Percentiles rank a stretch among this genome's conserved stretches.
Conservation (phyloP, 2,113 vertebrate species). For the Microcebus jonahi region DNA sequence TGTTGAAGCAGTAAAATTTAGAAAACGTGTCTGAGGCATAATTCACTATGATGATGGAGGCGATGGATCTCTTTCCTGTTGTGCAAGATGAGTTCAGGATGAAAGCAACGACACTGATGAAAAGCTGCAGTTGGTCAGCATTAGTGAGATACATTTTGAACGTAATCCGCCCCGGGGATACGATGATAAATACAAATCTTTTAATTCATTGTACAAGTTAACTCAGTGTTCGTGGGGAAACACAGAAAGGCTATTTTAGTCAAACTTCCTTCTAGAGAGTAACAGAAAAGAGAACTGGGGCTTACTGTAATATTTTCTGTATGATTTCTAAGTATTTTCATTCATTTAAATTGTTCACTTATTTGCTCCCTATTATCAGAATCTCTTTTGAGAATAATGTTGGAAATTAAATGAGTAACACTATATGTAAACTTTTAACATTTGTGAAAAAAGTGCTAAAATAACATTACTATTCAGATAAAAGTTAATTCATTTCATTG, state of each 20-base stretch:
- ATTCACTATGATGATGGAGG: slow-evolving; percentile 43
- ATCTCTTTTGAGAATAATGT: background rate
- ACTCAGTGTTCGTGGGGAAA: background rate
- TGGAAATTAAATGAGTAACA: background rate
- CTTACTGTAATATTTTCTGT: background rate
- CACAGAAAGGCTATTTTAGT: background rate
- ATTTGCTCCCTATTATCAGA: background rate
- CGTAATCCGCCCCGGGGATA: background rate
- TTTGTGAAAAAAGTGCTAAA: background rate
- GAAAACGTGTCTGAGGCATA: slow-evolving; percentile 62
- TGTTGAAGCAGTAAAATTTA: slow-evolving; percentile 66
- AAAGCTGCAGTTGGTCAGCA: background rate
- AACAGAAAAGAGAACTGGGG: background rate
- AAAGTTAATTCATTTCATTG: background rate
- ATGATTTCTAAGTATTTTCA: slow-evolving; percentile 22
- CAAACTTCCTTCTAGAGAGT: background rate
- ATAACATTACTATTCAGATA: background rate
- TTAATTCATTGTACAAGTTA: slow-evolving; percentile 38
- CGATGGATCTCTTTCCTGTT: slow-evolving; percentile 38
- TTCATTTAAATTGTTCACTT: background rate
- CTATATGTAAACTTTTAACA: background rate
- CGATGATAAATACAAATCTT: slow-evolving; percentile 7
- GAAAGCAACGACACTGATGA: background rate
- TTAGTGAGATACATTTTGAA: background rate
- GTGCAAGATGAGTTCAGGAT: background rate